These are phyloP conservation scores for Notiomystis cincta DNA, from an alignment of 2,113 vertebrate species.

Conservation along the genomic window DNA sequence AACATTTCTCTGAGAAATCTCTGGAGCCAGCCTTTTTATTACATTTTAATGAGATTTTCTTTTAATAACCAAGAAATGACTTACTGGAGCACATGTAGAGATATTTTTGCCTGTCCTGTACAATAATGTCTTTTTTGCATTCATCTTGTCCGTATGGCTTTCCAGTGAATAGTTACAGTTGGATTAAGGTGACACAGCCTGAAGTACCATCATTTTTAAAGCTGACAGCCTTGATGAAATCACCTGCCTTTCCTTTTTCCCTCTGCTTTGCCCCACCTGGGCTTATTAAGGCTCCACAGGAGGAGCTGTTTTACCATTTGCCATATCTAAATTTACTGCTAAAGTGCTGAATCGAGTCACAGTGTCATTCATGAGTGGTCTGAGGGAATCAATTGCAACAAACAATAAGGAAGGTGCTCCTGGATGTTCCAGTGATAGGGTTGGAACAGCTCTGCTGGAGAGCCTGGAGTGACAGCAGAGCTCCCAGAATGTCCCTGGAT, in stretches of 20 bases:
- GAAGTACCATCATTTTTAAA: background rate
- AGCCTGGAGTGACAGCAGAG: background rate
- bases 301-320: background rate
- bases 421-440: background rate
- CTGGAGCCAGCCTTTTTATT: slow-evolving; percentile 1
- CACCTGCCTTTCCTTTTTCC: background rate
- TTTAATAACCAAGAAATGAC: background rate
- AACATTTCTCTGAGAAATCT: slow-evolving; percentile 3
- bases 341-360: background rate
- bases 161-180: background rate
- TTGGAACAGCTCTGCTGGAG: background rate
- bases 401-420: background rate
- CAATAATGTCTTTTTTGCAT: background rate
- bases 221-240: background rate
- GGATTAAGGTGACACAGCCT: background rate
- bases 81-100: background rate
- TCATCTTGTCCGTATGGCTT: background rate
- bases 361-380: background rate
- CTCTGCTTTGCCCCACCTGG: background rate
- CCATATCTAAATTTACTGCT: background rate
- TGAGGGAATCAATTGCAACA: background rate
- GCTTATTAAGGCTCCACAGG: background rate
- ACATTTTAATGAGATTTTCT: slow-evolving; percentile 29
- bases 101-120: background rate
- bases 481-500: background rate